Evolutionary conservation across 2,113 vertebrate genomes (phyloP).

Genomic region (Vicugna pacos): DNA sequence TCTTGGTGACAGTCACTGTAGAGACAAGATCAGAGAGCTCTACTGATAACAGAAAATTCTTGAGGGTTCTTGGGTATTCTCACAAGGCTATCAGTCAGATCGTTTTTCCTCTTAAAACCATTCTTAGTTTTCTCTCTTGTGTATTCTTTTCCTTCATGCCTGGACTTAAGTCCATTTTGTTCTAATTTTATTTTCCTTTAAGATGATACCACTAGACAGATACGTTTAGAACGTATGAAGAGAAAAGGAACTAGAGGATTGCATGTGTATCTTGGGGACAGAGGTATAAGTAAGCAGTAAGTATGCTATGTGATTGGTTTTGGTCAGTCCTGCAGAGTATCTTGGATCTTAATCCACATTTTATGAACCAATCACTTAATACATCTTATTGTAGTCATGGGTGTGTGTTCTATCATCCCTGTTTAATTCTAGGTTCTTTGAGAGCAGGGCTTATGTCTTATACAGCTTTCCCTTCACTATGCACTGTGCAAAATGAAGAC

Average conservation of each 20-base stretch:
- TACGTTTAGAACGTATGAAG: background rate
- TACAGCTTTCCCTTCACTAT: background rate
- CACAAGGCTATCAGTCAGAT: background rate
- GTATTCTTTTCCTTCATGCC: background rate
- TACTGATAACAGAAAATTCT: background rate
- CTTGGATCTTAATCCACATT: background rate
- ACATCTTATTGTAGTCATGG: background rate
- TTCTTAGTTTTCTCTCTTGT: background rate
- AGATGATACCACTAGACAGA: background rate
- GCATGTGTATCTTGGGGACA: background rate
- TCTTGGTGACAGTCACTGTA: background rate
- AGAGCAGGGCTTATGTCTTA: background rate
- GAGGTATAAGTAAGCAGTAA: background rate
- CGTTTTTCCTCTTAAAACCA: background rate
- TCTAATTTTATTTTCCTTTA: conserved; percentile 7
- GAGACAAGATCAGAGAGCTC: background rate
- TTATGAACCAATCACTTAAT: background rate
- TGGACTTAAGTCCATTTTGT: conserved; percentile 11
- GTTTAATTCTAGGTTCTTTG: background rate
- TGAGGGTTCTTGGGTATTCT: background rate
- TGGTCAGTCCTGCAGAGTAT: background rate
- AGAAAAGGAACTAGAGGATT: background rate
- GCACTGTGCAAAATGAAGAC: background rate
- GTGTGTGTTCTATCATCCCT: background rate
- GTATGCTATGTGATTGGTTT: background rate